phyloP scores from a whole-genome alignment of 1,140 invertebrate species.

The Drosophila lacertosa region DNA sequence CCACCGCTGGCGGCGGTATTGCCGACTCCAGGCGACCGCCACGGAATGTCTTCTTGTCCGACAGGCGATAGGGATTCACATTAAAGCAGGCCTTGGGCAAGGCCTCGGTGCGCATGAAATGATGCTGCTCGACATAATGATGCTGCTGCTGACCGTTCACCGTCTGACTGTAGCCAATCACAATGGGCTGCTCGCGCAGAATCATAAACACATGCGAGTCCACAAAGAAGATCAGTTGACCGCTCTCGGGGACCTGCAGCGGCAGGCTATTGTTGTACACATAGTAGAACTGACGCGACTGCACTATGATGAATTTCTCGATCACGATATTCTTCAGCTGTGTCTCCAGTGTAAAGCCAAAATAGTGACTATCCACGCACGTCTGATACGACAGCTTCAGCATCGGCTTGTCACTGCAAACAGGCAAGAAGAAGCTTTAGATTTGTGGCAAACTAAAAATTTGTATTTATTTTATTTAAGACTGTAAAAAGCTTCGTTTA shows the following conservation, averaged over 20 bases:
- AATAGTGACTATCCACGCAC: slow-evolving; percentile 75
- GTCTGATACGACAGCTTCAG: slow-evolving; percentile 63
- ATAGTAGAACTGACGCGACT: slow-evolving; percentile 71
- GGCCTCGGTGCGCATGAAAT: slow-evolving; percentile 71
- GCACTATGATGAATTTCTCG: slow-evolving; percentile 76
- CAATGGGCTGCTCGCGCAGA: slow-evolving; percentile 68
- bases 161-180: slow-evolving; percentile 53
- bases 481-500: too few species aligned
- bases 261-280: slow-evolving; percentile 65
- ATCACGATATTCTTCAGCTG: slow-evolving; percentile 49
- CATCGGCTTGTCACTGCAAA: slow-evolving; percentile 48
- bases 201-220: slow-evolving; percentile 76
- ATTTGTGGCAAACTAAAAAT: too few species aligned
- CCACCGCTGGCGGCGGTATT: slow-evolving; percentile 44
- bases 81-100: slow-evolving; percentile 62
- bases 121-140: slow-evolving; percentile 73
- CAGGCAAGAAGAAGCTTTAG: not conserved
- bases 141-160: slow-evolving; percentile 30
- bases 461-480: too few species aligned
- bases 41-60: slow-evolving; percentile 47
- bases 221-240: slow-evolving; percentile 67
- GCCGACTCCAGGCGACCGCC: slow-evolving; percentile 37
- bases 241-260: slow-evolving; percentile 33
- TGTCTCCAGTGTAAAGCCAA: slow-evolving; percentile 73
- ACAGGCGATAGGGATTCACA: slow-evolving; percentile 66